phyloP scores from a whole-genome alignment of 2,113 vertebrate genomes.

The Cairina moschata region DNA sequence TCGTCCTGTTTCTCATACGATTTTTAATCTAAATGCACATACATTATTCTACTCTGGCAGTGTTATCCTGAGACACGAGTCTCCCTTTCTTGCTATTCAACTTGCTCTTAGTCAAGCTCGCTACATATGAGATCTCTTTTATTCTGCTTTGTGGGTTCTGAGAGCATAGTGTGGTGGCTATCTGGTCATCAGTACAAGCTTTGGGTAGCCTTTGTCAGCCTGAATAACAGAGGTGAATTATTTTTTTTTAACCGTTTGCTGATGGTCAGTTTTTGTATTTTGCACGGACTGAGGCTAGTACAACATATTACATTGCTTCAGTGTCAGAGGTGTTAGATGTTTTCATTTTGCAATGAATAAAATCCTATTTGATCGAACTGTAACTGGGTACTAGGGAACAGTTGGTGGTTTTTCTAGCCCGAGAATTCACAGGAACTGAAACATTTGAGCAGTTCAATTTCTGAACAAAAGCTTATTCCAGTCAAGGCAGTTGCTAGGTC shows the following conservation, averaged over 20 bases:
- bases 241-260: background rate
- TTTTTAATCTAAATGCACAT: conserved; percentile 12
- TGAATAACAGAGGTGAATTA: background rate
- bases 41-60: background rate
- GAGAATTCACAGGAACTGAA: background rate
- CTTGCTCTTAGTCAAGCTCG: background rate
- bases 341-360: background rate
- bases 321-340: background rate
- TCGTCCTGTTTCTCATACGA: background rate
- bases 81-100: background rate
- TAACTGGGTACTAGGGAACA: background rate
- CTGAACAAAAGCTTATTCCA: background rate
- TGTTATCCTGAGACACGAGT: background rate
- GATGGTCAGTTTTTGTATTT: background rate
- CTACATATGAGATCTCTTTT: background rate
- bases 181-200: background rate
- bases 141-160: background rate
- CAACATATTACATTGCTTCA: background rate
- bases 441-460: background rate
- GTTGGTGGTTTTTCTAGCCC: conserved; percentile 8
- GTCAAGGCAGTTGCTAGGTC: background rate
- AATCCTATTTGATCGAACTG: background rate
- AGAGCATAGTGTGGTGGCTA: background rate
- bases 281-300: background rate
- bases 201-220: background rate